A percentile compares a stretch with the other conserved stretches of the same genome.
These are phyloP conservation scores for Hesperia comma DNA, from an alignment of 2,888 invertebrate genomes.

Conservation along the genomic window DNA sequence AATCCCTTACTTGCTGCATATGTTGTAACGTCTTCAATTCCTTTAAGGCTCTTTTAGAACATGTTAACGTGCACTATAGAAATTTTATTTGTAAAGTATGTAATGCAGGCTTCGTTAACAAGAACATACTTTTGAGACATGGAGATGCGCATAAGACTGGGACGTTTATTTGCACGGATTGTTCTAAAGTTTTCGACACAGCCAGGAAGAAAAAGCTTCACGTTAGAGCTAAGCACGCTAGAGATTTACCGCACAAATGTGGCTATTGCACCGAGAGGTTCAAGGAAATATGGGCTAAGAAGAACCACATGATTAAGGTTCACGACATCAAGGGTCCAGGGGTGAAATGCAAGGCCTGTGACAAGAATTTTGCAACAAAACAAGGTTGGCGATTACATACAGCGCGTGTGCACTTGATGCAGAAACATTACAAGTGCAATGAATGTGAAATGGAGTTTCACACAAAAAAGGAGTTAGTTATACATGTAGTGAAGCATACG, in stretches of 20 bases:
- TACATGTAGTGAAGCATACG: constrained; percentile 62
- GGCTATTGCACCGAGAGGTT: constrained; percentile 58
- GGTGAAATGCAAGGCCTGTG: constrained; percentile 61
- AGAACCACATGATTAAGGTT: constrained; percentile 53
- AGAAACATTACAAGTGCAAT: constrained; percentile 55
- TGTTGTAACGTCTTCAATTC: constrained; percentile 49
- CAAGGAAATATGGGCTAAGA: constrained; percentile 55
- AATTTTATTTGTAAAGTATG: constrained; percentile 53
- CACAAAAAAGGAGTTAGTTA: constrained; percentile 53
- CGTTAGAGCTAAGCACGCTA: constrained; percentile 66
- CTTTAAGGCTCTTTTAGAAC: constrained; percentile 52
- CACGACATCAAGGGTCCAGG: constrained; percentile 52
- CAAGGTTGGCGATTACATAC: constrained; percentile 57
- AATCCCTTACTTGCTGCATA: constrained; percentile 47
- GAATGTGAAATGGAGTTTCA: constrained; percentile 60
- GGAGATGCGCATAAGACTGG: constrained; percentile 64
- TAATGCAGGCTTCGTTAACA: constrained; percentile 50
- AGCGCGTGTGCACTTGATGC: constrained; percentile 61
- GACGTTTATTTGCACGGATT: constrained; percentile 61
- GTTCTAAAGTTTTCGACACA: constrained; percentile 76
- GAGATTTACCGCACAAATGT: constrained; percentile 56
- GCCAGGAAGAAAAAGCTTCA: constrained; percentile 71
- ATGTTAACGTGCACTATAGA: constrained; percentile 54
- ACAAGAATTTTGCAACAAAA: constrained; percentile 54
- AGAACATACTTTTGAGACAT: constrained; percentile 51